Conservation (phyloP, 2,113 vertebrate genomes). For the Phylloscopus trochiloides region DNA sequence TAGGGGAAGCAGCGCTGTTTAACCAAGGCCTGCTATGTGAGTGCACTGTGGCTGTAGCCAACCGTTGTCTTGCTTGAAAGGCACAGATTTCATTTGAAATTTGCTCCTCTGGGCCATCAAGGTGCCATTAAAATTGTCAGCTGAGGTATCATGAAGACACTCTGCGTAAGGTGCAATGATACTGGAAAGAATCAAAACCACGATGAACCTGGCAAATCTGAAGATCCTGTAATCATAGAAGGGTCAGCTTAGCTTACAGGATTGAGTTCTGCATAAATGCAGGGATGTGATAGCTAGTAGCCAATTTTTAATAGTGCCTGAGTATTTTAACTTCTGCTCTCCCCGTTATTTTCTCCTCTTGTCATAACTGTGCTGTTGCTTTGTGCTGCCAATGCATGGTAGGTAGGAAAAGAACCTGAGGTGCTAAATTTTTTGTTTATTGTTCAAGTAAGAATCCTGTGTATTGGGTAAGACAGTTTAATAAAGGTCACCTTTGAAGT, state of each 20-base stretch:
- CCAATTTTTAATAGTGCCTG: neutral
- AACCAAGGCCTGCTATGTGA: neutral
- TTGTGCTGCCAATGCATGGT: neutral
- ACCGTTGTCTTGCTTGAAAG: neutral
- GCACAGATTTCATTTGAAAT: neutral
- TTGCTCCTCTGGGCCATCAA: neutral
- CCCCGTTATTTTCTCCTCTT: neutral
- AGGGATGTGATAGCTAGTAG: neutral
- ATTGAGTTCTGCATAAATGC: neutral
- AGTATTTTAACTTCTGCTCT: neutral
- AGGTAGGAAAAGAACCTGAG: neutral
- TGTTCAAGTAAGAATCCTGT: neutral
- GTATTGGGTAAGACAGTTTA: neutral
- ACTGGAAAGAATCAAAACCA: neutral
- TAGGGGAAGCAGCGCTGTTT: neutral
- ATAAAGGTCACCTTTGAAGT: constrained; percentile 53
- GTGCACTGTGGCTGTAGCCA: neutral
- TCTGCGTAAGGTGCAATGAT: neutral
- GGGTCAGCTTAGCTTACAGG: accelerated
- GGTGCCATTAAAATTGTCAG: neutral
- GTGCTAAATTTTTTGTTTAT: neutral
- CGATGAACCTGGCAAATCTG: neutral
- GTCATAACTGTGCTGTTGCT: neutral
- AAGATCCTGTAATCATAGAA: neutral
- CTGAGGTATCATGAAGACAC: neutral